Base-by-base conservation (phyloP, 2,113 vertebrate species). In the Rhadina sibilatrix region DNA sequence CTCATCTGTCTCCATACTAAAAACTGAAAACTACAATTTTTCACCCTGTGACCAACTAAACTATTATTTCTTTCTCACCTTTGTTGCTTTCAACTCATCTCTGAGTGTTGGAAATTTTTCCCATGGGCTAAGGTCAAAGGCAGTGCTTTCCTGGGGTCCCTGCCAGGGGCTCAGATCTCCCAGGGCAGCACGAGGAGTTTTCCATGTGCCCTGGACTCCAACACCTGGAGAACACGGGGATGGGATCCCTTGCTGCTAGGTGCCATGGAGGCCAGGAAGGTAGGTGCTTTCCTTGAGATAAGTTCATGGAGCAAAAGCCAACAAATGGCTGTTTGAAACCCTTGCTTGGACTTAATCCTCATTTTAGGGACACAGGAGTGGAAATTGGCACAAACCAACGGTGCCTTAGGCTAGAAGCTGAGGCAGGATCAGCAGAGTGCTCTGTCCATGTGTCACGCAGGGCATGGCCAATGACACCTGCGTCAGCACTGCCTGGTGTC, bases 401-500 rank as follows among this genome's bases (percentile, higher is more conserved):
- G 11, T 59, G 16, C 42, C 10, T 22, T 40, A 22, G 31, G 15
- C 30, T 35, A 1, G 54, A 6, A 37, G 25, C 46, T 1, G 8
- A 37, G 11, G 23, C 37, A 52, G 28, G 31, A 70, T 42, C 17
- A 53, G 28, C 1, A 7, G 28, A 6, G 35, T 4, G 2, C 24
- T 20, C 42, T 28, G 35, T 15, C 35, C 0, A 0, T 28, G 56
- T 18, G 18, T 16, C 5, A 0, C 23, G 6, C 4, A 21, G 24
- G 23, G 10, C 30, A 25, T 5, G 22, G 31, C 27, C 30, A 0
- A 0, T 4, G 13, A 21, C 42, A 21, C 1, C 0, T 33, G 12
- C 1, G 3, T 9, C 38, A 35, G 24, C 10, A 2, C 24, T 2
- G 1, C 5, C n/a, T 0, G 1, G 9, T 11, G 2, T 5, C 31